Conservation (phyloP, 2,888 invertebrate species). For the Drosophila kanekoi region DNA sequence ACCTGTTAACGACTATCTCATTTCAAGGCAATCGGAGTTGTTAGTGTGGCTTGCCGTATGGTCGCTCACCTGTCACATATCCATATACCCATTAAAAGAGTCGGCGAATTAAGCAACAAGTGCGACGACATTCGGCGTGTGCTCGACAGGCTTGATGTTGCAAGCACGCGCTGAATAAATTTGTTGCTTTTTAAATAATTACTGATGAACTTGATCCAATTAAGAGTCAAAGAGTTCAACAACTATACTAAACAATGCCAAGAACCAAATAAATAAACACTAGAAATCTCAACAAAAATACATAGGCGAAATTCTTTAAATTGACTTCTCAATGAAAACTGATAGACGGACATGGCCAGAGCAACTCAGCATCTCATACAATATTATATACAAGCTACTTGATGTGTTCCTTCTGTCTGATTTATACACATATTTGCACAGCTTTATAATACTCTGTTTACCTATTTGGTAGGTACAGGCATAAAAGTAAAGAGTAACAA, state of each 20-base stretch:
- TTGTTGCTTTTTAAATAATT: slow-evolving; percentile 26
- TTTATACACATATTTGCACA: neutral
- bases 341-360: neutral
- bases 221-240: slow-evolving; percentile 58
- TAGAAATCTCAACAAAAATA: slow-evolving; percentile 15
- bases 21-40: slow-evolving; percentile 32
- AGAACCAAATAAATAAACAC: slow-evolving; percentile 18
- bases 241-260: slow-evolving; percentile 27
- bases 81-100: neutral
- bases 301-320: neutral
- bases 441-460: neutral
- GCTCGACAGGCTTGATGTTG: neutral
- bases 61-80: slow-evolving; percentile 32
- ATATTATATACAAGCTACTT: neutral
- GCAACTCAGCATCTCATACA: neutral
- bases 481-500: neutral
- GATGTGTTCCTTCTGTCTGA: neutral
- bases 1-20: slow-evolving; percentile 39
- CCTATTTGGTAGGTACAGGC: neutral
- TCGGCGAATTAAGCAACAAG: slow-evolving; percentile 43
- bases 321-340: slow-evolving; percentile 5
- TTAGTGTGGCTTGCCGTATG: slow-evolving; percentile 16
- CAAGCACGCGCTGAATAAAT: slow-evolving; percentile 1
- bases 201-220: slow-evolving; percentile 49
- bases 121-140: slow-evolving; percentile 28